Evolutionary conservation across 2,113 vertebrate genomes (phyloP).

Genomic region (Tyrannus savana): DNA sequence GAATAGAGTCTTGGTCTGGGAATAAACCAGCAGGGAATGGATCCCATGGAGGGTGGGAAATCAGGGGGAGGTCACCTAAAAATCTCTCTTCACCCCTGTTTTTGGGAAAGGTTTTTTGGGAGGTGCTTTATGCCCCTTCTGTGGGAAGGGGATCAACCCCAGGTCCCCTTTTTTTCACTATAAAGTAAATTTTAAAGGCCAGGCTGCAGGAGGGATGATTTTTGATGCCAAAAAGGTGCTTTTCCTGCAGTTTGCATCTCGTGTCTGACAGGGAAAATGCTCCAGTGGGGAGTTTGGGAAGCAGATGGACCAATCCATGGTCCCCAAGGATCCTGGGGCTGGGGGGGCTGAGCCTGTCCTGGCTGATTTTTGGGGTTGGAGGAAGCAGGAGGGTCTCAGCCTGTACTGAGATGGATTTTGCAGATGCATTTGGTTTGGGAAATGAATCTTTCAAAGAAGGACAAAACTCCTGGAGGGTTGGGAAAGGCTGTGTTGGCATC

Average conservation of each 20-base stretch:
- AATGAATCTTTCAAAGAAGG: not conserved
- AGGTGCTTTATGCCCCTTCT: not conserved
- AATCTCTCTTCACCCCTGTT: fast-evolving
- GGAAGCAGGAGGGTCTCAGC: not conserved
- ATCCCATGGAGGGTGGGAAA: not conserved
- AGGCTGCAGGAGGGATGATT: not conserved
- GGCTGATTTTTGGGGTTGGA: not conserved
- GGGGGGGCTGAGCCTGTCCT: not conserved
- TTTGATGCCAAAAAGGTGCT: not conserved
- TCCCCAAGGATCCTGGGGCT: not conserved
- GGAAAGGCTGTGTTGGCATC: not conserved
- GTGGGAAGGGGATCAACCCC: not conserved
- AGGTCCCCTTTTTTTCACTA: not conserved
- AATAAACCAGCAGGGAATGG: not conserved
- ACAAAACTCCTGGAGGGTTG: not conserved
- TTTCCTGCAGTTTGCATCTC: not conserved
- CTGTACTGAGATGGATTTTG: not conserved
- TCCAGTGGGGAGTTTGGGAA: fast-evolving
- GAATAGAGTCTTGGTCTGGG: not conserved
- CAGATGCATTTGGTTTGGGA: not conserved
- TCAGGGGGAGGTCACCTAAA: not conserved
- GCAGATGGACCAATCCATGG: not conserved
- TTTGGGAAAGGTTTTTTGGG: not conserved
- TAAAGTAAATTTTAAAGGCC: not conserved
- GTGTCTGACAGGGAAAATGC: not conserved